Evolutionary conservation across 2,888 invertebrate species (phyloP), one percentile per base, ranked within the genome.

Genomic region (Oscheius sp.): DNA sequence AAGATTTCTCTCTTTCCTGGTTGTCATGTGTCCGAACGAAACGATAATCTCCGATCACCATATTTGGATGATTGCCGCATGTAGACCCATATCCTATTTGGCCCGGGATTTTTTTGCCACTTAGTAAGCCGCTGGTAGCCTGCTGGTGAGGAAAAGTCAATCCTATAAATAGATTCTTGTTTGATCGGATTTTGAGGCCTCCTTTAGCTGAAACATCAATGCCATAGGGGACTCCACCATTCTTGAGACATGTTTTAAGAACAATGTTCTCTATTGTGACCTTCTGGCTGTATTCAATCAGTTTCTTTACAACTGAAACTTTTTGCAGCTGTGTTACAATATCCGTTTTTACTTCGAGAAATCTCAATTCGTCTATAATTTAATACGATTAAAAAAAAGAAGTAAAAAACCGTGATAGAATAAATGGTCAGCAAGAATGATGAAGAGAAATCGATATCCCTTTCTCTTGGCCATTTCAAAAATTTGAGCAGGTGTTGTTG

Each of bases 61-160:
- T 2, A 9, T 44, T 41, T 14, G 41, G 44, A n/a, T 44, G 26
- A 14, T 3, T 17, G 24, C 28, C 12, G 30, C 59, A 59, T 26
- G 59, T 59, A 9, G 59, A 41, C 14, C 44, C 59, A n/a, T 44
- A 59, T 1, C 59, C 59, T 3, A 59, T 26, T 3, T 44, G 41
- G 1, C 44, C 41, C 1, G 59, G 59, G n/a, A 22, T 22, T 20
- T 26, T 44, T 8, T 17, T 24, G 26, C 44, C 30, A 9, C 28
- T 17, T n/a, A n/a, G n/a, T n/a, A n/a, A n/a, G 14, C 59, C 59
- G 14, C 59, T 30, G n/a, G 41, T 44, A 5, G 22, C 17, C 44
- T 44, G 59, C 44, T 44, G 41, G 17, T 59, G 41, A 20, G 24
- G 17, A 44, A 59, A 59, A 6, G 20, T 30, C 28, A 59, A 8